Percentiles rank a stretch among this genome's conserved stretches.
Conservation (phyloP, 2,113 vertebrate genomes). For the Nothocercus julius region DNA sequence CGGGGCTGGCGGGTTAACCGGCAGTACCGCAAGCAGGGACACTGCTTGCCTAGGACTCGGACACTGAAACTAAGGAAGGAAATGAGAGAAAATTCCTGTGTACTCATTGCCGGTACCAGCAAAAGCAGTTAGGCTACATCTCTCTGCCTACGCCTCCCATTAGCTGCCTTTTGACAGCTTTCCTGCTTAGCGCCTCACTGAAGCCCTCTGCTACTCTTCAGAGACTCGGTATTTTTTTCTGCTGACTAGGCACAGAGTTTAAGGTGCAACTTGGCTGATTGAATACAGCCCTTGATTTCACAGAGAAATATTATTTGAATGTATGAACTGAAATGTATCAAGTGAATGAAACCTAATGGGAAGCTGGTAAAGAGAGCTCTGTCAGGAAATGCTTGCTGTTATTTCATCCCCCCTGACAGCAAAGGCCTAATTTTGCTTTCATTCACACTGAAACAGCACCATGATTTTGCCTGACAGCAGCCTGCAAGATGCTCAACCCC, state of each 20-base stretch:
- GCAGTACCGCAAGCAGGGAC: background rate
- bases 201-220: background rate
- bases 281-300: background rate
- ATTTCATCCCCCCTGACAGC: background rate
- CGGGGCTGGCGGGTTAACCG: background rate
- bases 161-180: background rate
- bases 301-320: background rate
- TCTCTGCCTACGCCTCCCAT: background rate
- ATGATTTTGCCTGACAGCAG: background rate
- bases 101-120: background rate
- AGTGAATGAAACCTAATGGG: slow-evolving; percentile 19
- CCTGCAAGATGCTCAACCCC: background rate
- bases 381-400: slow-evolving; percentile 14
- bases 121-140: background rate
- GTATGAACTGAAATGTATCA: background rate
- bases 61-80: background rate
- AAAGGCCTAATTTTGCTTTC: slow-evolving; percentile 11
- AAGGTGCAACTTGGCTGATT: background rate
- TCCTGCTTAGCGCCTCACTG: background rate
- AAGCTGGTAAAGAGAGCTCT: background rate
- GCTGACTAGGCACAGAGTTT: background rate
- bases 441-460: background rate
- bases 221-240: background rate
- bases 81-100: background rate
- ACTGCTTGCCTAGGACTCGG: background rate